Conservation (phyloP, 2,888 invertebrate species). For the Tanypteryx hageni region DNA sequence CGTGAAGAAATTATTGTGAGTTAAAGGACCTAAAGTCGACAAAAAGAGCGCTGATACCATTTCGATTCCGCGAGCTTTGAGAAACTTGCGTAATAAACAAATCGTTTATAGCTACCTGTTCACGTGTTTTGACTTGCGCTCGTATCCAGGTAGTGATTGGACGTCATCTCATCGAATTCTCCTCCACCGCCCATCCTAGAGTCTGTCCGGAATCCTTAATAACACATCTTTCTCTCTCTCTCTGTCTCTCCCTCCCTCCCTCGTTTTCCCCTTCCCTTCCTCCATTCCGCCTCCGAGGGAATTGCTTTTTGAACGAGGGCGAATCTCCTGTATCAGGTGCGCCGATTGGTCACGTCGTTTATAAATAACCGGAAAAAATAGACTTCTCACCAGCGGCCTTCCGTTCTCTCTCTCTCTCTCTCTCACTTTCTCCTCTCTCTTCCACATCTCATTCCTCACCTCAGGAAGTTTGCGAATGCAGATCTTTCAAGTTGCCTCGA, state of each 20-base stretch:
- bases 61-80: not conserved
- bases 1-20: too few species aligned
- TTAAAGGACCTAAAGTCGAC: not conserved
- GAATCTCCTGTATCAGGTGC: slow-evolving; percentile 55
- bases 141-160: not conserved
- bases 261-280: not conserved
- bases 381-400: not conserved
- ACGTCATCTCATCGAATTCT: not conserved
- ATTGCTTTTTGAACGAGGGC: slow-evolving; percentile 35
- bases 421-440: not conserved
- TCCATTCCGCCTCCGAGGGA: not conserved
- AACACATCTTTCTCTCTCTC: not conserved
- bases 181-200: not conserved
- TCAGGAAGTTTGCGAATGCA: too few species aligned
- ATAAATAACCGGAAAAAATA: slow-evolving; percentile 31
- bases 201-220: not conserved
- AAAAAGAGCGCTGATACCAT: not conserved
- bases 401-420: not conserved
- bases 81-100: not conserved
- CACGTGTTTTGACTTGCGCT: not conserved
- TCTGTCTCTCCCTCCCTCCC: not conserved
- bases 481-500: not conserved
- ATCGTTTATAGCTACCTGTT: not conserved
- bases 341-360: slow-evolving; percentile 39
- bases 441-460: too few species aligned